Percentiles rank a stretch among this genome's conserved stretches.
These are phyloP conservation scores for Sycophila texana DNA, from an alignment of 2,888 invertebrate species.

Conservation along the genomic window DNA sequence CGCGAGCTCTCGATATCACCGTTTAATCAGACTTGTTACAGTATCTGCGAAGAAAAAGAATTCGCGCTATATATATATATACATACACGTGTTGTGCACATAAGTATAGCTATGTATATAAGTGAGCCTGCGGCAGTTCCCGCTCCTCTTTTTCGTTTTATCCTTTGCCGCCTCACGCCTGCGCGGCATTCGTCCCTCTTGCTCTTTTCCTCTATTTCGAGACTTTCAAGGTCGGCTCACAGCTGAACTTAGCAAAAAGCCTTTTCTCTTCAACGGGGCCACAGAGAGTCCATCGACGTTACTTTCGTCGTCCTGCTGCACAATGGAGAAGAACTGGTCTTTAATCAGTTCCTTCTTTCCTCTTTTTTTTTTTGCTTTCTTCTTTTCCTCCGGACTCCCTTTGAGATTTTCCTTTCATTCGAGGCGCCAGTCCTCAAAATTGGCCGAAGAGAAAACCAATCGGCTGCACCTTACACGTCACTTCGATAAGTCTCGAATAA, in stretches of 20 bases:
- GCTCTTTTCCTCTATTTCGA: constrained; percentile 38
- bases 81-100: no score
- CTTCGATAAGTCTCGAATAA: no score
- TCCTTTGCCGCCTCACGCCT: not conserved
- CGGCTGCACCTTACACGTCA: no score
- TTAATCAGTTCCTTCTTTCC: constrained; percentile 20
- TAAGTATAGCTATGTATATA: not conserved
- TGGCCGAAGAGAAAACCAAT: not conserved
- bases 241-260: constrained; percentile 30
- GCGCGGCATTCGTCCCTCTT: not conserved
- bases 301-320: not conserved
- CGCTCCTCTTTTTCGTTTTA: not conserved
- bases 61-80: no score
- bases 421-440: not conserved
- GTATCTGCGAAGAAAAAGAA: not conserved
- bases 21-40: not conserved
- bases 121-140: not conserved
- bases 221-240: constrained; percentile 42
- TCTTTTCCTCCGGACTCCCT: no score
- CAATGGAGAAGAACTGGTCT: constrained; percentile 21
- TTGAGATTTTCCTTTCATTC: constrained; percentile 1
- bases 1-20: not conserved
- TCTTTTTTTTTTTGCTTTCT: no score
- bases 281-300: not conserved
- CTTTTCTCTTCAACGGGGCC: constrained; percentile 6